Conservation (phyloP, 2,797 vertebrate species). For the Danionella dracula region DNA sequence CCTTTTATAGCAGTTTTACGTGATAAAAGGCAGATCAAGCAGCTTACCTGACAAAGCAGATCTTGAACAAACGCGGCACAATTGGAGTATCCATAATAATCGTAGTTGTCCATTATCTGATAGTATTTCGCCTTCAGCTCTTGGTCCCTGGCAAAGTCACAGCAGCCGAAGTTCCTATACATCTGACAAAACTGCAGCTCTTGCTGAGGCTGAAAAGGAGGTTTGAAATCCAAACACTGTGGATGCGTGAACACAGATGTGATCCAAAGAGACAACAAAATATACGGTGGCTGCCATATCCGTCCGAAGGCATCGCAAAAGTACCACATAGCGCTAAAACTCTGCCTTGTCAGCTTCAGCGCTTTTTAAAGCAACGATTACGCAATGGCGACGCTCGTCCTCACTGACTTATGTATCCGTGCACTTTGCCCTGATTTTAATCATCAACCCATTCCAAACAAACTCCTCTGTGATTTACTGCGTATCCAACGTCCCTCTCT, state of each 20-base stretch:
- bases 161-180: conserved; percentile 89
- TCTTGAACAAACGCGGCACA: conserved; percentile 83
- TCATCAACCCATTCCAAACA: conserved; percentile 34
- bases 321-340: conserved; percentile 49
- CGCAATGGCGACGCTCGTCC: conserved; percentile 32
- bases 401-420: conserved; percentile 24
- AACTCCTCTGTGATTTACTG: conserved; percentile 16
- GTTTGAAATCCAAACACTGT: conserved; percentile 93
- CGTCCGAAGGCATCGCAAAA: background rate
- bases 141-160: conserved; percentile 73
- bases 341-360: background rate
- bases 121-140: conserved; percentile 76
- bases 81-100: conserved; percentile 61
- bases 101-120: conserved; percentile 67
- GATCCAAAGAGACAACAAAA: conserved; percentile 35
- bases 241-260: conserved; percentile 71
- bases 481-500: background rate
- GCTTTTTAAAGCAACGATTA: conserved; percentile 23
- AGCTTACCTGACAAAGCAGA: conserved; percentile 86
- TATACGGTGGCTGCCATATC: conserved; percentile 1
- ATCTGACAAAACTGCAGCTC: conserved; percentile 80
- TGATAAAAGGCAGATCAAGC: background rate
- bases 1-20: background rate
- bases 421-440: conserved; percentile 58
- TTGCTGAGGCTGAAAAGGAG: conserved; percentile 79